Evolutionary conservation across 1,140 invertebrate genomes (phyloP).

Genomic region (Matsumurasca onukii): DNA sequence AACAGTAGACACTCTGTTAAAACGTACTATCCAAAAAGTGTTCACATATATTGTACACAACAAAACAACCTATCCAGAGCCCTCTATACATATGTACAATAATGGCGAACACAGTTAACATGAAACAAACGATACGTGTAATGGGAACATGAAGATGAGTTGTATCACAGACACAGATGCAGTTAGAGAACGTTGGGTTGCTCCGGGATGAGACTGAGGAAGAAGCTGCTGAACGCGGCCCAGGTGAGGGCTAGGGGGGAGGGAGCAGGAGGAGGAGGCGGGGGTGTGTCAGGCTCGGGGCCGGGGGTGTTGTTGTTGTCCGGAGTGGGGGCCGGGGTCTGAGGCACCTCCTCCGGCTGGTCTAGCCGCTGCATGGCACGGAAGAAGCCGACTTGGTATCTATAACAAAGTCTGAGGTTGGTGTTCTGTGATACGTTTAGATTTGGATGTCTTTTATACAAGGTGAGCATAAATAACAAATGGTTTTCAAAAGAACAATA

Average conservation of each 20-base stretch:
- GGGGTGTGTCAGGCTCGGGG: conserved; percentile 24
- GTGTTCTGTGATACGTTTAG: too few relatives aligned
- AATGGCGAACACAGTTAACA: too few relatives aligned
- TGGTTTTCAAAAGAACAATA: too few relatives aligned
- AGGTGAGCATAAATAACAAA: too few relatives aligned
- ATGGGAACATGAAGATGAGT: not conserved
- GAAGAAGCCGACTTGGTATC: conserved; percentile 69
- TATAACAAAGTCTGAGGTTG: conserved; percentile 47
- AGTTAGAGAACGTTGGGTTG: conserved; percentile 59
- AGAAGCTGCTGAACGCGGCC: conserved; percentile 75
- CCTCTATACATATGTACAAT: too few relatives aligned
- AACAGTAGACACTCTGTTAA: too few relatives aligned
- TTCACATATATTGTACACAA: too few relatives aligned
- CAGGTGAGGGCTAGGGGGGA: conserved; percentile 65
- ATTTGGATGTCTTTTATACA: too few relatives aligned
- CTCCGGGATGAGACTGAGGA: conserved; percentile 75
- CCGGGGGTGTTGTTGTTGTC: conserved; percentile 6
- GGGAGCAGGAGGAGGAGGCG: conserved; percentile 36
- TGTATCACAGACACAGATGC: not conserved
- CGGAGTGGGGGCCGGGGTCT: not conserved
- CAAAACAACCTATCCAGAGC: too few relatives aligned
- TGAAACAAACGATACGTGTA: too few relatives aligned
- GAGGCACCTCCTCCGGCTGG: conserved; percentile 47
- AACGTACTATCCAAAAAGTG: too few relatives aligned
- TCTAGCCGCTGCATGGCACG: conserved; percentile 57